A percentile compares a stretch with the other conserved stretches of the same genome.
Evolutionary conservation across 2,888 invertebrate species (phyloP).

Genomic region (Tricholauxania praeusta): DNA sequence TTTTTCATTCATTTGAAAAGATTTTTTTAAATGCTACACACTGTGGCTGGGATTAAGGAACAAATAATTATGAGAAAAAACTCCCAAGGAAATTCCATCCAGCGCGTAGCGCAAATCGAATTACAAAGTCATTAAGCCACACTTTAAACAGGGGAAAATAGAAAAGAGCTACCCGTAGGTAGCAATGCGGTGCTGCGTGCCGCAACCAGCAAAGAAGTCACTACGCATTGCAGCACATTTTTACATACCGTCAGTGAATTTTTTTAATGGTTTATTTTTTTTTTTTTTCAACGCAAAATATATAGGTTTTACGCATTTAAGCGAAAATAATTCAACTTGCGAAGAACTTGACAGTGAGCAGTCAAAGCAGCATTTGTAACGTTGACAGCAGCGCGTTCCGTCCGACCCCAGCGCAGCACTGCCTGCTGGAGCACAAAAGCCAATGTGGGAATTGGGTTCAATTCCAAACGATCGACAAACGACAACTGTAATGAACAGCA

Average conservation of each 20-base stretch:
- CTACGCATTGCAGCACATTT: not conserved
- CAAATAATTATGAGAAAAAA: conserved; percentile 7
- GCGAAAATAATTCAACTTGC: conserved; percentile 48
- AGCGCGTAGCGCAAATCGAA: conserved; percentile 52
- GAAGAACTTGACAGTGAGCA: conserved; percentile 22
- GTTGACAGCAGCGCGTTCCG: not conserved
- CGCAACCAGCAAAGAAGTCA: not conserved
- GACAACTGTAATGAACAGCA: conserved; percentile 22
- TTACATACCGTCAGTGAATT: conserved; percentile 11
- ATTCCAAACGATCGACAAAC: conserved; percentile 45
- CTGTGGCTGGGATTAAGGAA: not conserved
- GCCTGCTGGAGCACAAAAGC: not conserved
- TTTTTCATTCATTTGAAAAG: no score
- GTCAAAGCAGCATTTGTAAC: no score
- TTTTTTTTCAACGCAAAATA: conserved; percentile 28
- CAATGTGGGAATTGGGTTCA: conserved; percentile 43
- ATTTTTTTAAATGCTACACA: no score
- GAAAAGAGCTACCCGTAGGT: not conserved
- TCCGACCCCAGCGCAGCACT: not conserved
- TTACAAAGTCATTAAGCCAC: conserved; percentile 51
- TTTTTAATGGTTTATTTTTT: conserved; percentile 30
- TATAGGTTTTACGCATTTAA: conserved; percentile 49
- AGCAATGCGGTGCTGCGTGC: not conserved
- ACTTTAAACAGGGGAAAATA: conserved; percentile 2
- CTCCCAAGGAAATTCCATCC: conserved; percentile 46